Percentiles rank a stretch among this genome's conserved stretches.
Conservation (phyloP, 2,888 invertebrate species). For the Chymomyza amoena region DNA sequence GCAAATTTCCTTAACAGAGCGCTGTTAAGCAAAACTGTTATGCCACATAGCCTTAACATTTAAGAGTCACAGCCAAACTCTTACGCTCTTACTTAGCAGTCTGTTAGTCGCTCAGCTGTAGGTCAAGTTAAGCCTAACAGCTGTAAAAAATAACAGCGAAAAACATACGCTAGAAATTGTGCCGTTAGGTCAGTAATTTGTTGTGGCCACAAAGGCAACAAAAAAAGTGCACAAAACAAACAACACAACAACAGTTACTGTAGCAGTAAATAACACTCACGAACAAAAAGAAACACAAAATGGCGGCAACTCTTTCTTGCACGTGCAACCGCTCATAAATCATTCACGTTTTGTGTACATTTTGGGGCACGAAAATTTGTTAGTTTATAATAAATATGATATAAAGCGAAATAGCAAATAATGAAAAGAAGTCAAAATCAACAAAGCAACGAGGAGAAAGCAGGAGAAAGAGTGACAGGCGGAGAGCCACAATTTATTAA, state of each 20-base stretch:
- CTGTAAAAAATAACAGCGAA: not conserved
- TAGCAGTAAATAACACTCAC: not conserved
- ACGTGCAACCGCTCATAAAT: conserved; percentile 5
- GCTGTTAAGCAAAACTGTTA: not conserved
- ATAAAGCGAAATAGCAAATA: not conserved
- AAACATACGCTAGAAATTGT: not conserved
- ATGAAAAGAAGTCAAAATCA: not conserved
- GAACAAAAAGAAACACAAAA: conserved; percentile 7
- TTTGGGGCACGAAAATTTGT: conserved; percentile 3
- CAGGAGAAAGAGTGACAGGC: not conserved
- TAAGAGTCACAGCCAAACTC: conserved; percentile 22
- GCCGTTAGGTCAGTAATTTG: conserved; percentile 56
- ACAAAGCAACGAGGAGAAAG: not conserved
- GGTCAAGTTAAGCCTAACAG: not conserved
- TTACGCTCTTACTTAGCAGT: not conserved
- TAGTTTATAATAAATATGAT: conserved; percentile 5
- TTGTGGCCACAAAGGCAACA: not conserved
- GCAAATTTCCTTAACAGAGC: conserved; percentile 43
- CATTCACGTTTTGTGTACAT: not conserved
- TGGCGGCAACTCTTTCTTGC: conserved; percentile 18
- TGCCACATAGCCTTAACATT: not conserved
- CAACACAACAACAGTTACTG: not conserved
- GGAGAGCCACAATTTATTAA: not conserved
- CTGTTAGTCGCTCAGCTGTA: conserved; percentile 30
- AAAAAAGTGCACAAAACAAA: not conserved